Evolutionary conservation across 1,140 invertebrate genomes (phyloP).

Genomic region (Temnothorax nylanderi): DNA sequence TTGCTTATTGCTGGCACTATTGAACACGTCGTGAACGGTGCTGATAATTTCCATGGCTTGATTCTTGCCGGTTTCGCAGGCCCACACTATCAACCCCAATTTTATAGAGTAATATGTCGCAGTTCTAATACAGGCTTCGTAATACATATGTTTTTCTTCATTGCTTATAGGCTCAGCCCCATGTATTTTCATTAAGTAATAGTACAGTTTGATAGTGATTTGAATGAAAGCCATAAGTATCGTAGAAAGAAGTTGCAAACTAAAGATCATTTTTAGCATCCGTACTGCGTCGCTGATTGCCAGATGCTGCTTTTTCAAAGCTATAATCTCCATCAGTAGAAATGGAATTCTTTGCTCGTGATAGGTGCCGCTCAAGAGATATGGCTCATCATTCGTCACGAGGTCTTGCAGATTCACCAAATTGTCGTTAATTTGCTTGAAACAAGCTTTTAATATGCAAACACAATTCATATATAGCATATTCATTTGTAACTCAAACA

Average conservation of each 20-base stretch:
- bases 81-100: neutral
- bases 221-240: slow-evolving; percentile 76
- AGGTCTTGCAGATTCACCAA: no score
- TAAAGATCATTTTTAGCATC: slow-evolving; percentile 62
- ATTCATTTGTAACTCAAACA: slow-evolving; percentile 73
- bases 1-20: neutral
- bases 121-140: neutral
- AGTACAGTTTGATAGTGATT: slow-evolving; percentile 80
- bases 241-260: slow-evolving; percentile 68
- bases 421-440: no score
- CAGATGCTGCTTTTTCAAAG: neutral
- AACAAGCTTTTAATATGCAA: no score
- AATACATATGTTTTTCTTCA: neutral
- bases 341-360: slow-evolving; percentile 74
- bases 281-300: neutral
- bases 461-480: slow-evolving; percentile 76
- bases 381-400: no score
- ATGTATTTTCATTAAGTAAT: slow-evolving; percentile 69
- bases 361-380: no score
- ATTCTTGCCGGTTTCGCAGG: no score
- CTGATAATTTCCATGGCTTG: no score
- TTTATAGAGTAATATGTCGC: neutral
- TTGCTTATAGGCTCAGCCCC: neutral
- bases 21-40: neutral
- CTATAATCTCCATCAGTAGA: slow-evolving; percentile 29